These are phyloP conservation scores for Xiphophorus birchmanni DNA, from an alignment of 2,797 vertebrate genomes.

Conservation along the genomic window DNA sequence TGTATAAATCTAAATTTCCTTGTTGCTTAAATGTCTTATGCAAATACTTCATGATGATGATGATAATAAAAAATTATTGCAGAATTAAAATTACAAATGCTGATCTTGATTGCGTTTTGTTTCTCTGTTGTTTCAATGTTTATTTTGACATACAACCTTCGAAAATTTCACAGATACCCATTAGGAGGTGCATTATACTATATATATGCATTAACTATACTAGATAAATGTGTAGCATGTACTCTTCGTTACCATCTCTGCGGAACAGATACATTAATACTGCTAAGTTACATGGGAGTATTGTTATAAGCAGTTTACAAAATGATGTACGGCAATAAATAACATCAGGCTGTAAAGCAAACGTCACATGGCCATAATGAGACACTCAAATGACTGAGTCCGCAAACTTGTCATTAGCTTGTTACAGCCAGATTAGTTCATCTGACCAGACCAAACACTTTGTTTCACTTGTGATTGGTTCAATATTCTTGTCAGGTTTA, in stretches of 20 bases:
- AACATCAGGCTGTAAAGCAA: slow-evolving; percentile 42
- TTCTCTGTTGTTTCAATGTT: background rate
- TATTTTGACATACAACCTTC: background rate
- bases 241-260: background rate
- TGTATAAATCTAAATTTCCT: background rate
- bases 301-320: background rate
- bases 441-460: slow-evolving; percentile 34
- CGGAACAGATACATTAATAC: background rate
- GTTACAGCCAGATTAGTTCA: slow-evolving; percentile 50
- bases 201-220: too few relatives aligned
- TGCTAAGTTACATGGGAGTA: background rate
- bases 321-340: slow-evolving; percentile 31
- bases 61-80: background rate
- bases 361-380: slow-evolving; percentile 39
- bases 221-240: too few relatives aligned
- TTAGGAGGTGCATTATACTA: background rate
- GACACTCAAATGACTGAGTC: slow-evolving; percentile 54
- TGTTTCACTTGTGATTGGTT: slow-evolving; percentile 17
- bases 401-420: slow-evolving; percentile 57
- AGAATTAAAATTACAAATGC: background rate
- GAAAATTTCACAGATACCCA: background rate
- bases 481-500: background rate
- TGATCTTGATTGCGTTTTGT: background rate
- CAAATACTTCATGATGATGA: background rate
- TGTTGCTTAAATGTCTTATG: background rate